Evolutionary conservation across 2,113 vertebrate genomes (phyloP).

Genomic region (Sula dactylatra): DNA sequence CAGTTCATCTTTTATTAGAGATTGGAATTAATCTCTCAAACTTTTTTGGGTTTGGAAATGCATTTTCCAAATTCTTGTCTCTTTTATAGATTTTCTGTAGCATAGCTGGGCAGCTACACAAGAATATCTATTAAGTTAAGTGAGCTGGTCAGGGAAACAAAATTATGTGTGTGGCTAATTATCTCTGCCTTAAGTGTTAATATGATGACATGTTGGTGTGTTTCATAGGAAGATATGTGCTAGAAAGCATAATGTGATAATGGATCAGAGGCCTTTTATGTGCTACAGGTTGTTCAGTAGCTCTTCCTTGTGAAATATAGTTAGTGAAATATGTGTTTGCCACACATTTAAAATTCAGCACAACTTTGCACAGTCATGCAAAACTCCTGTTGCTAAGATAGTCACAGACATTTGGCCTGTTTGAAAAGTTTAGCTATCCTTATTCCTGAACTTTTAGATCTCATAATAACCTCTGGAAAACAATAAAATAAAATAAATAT

Average conservation of each 20-base stretch:
- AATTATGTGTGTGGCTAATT: neutral
- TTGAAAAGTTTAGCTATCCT: neutral
- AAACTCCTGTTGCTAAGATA: neutral
- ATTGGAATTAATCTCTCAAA: neutral
- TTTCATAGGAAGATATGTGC: neutral
- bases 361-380: neutral
- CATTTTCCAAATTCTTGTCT: rapidly evolving
- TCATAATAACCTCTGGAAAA: neutral
- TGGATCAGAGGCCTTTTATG: neutral
- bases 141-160: neutral
- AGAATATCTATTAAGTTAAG: neutral
- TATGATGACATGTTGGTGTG: neutral
- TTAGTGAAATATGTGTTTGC: neutral
- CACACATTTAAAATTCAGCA: neutral
- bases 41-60: neutral
- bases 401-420: neutral
- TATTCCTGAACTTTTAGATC: neutral
- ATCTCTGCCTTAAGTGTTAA: neutral
- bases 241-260: neutral
- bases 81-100: neutral
- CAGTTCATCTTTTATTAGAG: neutral
- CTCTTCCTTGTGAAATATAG: neutral
- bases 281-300: neutral
- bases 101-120: neutral
- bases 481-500: neutral